Conservation (phyloP, 2,888 invertebrate genomes). For the Troilus luridus region DNA sequence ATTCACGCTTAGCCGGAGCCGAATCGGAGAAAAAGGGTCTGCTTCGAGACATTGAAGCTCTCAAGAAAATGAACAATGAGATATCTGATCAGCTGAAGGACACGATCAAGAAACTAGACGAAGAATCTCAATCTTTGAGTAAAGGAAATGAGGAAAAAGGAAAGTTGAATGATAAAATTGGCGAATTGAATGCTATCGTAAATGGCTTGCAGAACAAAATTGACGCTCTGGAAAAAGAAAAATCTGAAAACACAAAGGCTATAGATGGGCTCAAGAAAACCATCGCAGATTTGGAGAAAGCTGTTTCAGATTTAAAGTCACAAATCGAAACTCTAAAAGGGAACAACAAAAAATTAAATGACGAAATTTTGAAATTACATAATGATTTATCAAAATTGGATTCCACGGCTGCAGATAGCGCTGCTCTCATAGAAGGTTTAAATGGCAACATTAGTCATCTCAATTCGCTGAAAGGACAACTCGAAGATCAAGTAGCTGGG, state of each 20-base stretch:
- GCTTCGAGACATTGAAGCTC: conserved; percentile 4
- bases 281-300: conserved; percentile 42
- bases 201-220: conserved; percentile 41
- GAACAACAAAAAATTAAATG: conserved; percentile 29
- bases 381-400: neutral
- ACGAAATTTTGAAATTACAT: conserved; percentile 16
- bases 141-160: conserved; percentile 23
- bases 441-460: conserved; percentile 30
- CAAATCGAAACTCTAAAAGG: conserved; percentile 5
- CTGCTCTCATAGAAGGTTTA: neutral
- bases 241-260: neutral
- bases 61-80: conserved; percentile 45
- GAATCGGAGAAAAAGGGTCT: conserved; percentile 53
- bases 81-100: conserved; percentile 53
- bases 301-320: neutral
- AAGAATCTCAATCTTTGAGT: conserved; percentile 18
- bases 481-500: conserved; percentile 42
- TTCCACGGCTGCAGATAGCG: neutral
- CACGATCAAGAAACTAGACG: conserved; percentile 41
- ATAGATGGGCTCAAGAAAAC: conserved; percentile 42
- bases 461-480: conserved; percentile 11
- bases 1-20: conserved; percentile 50
- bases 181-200: neutral
- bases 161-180: conserved; percentile 52
- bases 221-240: conserved; percentile 37